Conservation (phyloP, 2,797 vertebrate species). For the Poeciliopsis paucimaculata region DNA sequence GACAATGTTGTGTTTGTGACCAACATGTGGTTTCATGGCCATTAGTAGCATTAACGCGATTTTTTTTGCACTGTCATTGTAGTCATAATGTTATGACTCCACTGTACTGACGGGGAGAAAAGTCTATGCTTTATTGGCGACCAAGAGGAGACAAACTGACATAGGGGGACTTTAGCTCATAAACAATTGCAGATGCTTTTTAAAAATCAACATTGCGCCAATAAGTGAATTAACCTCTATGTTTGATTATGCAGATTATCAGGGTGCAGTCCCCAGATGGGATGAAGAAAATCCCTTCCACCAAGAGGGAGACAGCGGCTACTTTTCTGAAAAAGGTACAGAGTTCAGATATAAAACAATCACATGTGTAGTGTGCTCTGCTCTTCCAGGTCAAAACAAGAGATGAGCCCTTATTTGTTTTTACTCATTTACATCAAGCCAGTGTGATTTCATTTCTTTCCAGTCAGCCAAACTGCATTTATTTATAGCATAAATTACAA, state of each 20-base stretch:
- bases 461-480: not conserved
- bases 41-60: not conserved
- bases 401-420: not conserved
- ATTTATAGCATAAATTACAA: not conserved
- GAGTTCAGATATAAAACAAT: not conserved
- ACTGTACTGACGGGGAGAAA: not conserved
- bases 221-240: not conserved
- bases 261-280: slow-evolving; percentile 96
- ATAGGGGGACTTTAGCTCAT: not conserved
- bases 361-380: not conserved
- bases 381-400: not conserved
- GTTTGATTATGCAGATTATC: slow-evolving; percentile 81
- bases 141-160: too few species aligned
- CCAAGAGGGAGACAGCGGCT: slow-evolving; percentile 90
- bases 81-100: slow-evolving; percentile 39
- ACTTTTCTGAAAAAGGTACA: slow-evolving; percentile 94
- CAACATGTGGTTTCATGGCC: fast-evolving
- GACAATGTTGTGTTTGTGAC: not conserved
- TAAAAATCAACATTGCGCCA: not conserved
- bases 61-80: slow-evolving; percentile 71
- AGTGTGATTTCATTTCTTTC: not conserved
- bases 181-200: not conserved
- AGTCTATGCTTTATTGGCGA: slow-evolving; percentile 4
- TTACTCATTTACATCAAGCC: not conserved
- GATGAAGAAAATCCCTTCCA: slow-evolving; percentile 91